Evolutionary conservation across 2,797 vertebrate genomes (phyloP).

Genomic region (Ispidina lecontei): DNA sequence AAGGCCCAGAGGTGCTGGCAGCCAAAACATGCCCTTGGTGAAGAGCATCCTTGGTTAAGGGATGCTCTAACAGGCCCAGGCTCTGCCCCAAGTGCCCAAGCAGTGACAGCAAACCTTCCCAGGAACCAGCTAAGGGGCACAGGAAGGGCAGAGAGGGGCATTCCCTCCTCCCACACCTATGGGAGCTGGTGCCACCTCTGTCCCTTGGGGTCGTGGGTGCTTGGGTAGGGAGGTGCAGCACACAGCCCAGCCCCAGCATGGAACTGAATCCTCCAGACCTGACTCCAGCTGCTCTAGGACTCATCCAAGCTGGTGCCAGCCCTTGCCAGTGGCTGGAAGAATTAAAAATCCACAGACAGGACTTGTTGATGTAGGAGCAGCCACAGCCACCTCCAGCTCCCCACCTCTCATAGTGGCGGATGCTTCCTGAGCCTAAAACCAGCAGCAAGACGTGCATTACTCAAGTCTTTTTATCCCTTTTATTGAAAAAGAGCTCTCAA

Average conservation of each 20-base stretch:
- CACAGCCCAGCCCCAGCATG: not conserved
- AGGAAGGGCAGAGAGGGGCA: not conserved
- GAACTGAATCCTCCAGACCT: not conserved
- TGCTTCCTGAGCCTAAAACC: not conserved
- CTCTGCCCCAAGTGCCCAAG: not conserved
- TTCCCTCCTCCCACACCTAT: fast-evolving
- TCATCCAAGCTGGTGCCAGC: fast-evolving
- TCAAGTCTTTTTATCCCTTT: not conserved
- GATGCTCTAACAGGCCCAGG: not conserved
- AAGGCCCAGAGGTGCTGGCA: not conserved
- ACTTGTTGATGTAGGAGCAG: not conserved
- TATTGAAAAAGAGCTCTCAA: not conserved
- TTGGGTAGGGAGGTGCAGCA: not conserved
- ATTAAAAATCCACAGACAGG: not conserved
- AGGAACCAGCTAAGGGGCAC: not conserved
- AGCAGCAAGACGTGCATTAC: fast-evolving
- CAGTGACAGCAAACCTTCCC: not conserved
- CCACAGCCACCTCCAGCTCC: not conserved
- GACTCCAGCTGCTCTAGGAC: not conserved
- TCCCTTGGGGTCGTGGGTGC: not conserved
- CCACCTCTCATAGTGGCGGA: fast-evolving
- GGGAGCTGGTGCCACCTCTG: not conserved
- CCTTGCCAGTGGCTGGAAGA: fast-evolving
- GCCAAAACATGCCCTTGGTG: fast-evolving
- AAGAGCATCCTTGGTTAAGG: fast-evolving